These are phyloP conservation scores for Hyperopisus bebe DNA, from an alignment of 2,113 vertebrate species.

Conservation along the genomic window DNA sequence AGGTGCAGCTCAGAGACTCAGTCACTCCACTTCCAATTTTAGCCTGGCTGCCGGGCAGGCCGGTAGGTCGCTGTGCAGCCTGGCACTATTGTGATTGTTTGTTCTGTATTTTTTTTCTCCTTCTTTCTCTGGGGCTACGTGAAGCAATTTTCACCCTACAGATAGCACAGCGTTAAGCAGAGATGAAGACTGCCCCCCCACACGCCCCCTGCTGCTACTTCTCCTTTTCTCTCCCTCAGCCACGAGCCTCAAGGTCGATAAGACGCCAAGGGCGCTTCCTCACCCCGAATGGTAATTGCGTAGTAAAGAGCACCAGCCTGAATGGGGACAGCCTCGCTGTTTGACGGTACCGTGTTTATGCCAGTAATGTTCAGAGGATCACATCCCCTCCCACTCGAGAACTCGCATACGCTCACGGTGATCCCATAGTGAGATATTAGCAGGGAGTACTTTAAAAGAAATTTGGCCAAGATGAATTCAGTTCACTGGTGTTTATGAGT, in stretches of 20 bases:
- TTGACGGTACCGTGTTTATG: background rate
- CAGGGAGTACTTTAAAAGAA: background rate
- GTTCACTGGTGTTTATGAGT: background rate
- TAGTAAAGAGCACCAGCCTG: background rate
- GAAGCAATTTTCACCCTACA: slow-evolving; percentile 16
- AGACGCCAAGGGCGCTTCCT: background rate
- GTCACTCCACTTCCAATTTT: slow-evolving; percentile 10
- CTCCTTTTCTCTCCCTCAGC: background rate
- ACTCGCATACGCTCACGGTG: background rate
- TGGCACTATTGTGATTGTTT: background rate
- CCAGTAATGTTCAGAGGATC: background rate
- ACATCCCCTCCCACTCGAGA: background rate
- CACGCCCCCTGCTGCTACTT: background rate
- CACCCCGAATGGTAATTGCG: background rate
- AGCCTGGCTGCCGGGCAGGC: background rate
- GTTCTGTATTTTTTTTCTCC: background rate
- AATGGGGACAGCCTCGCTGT: background rate
- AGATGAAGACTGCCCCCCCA: background rate
- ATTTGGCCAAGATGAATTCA: background rate
- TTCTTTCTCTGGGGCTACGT: background rate
- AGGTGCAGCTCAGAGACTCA: background rate
- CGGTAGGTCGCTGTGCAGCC: background rate
- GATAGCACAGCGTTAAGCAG: background rate
- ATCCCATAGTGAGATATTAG: background rate
- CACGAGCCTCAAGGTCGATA: background rate